These are phyloP conservation scores for Nowickia ferox DNA, from an alignment of 2,888 invertebrate genomes.

Conservation along the genomic window DNA sequence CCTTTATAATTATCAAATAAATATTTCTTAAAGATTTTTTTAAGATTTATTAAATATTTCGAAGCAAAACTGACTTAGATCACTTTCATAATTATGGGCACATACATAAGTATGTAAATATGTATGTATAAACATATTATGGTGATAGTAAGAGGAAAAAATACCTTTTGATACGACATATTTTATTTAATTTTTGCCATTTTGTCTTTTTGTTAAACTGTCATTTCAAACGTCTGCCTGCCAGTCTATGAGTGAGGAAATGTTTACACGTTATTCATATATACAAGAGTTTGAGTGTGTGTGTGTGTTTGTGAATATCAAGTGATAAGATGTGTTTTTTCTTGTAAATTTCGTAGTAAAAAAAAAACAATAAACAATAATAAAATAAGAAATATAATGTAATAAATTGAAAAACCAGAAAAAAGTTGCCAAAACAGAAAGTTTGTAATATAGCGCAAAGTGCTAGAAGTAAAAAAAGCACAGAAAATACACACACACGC, in stretches of 20 bases:
- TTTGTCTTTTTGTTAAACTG: conserved; percentile 39
- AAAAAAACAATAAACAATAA: not conserved
- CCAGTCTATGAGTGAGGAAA: conserved; percentile 43
- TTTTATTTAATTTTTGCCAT: conserved; percentile 18
- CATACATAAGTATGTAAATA: not conserved
- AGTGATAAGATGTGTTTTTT: conserved; percentile 9
- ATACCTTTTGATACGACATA: not conserved
- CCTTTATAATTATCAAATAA: too few relatives aligned
- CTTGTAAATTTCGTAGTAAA: not conserved
- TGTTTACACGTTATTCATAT: conserved; percentile 26
- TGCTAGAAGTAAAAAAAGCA: not conserved
- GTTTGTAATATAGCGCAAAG: too few relatives aligned
- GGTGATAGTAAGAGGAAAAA: not conserved
- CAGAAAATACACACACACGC: too few relatives aligned
- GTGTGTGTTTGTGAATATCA: conserved; percentile 1
- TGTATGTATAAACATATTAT: not conserved
- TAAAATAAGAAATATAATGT: not conserved
- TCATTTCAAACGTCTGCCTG: conserved; percentile 63
- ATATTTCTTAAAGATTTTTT: too few relatives aligned
- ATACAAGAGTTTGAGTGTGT: not conserved
- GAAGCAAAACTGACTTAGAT: too few relatives aligned
- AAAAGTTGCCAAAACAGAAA: not conserved
- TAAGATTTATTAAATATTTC: too few relatives aligned
- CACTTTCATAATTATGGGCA: too few relatives aligned
- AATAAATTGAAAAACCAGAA: conserved; percentile 1